Percentiles rank a stretch among this genome's conserved stretches.
Evolutionary conservation across 2,113 vertebrate genomes (phyloP).

Genomic region (Lamprotornis superbus): DNA sequence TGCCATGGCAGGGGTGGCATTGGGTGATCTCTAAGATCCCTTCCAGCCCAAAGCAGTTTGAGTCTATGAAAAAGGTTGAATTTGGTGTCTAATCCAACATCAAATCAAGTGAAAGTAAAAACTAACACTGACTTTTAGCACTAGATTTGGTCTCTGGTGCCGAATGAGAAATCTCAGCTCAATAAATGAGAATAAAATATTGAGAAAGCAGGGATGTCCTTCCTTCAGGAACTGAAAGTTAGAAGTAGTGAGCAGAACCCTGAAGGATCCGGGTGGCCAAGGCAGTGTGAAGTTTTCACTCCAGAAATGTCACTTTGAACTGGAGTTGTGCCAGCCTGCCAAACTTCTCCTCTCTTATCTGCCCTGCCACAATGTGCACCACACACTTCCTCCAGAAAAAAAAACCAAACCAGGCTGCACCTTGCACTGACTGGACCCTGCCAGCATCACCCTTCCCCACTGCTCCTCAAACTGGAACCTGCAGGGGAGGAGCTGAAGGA

Average conservation of each 20-base stretch:
- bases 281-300: background rate
- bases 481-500: background rate
- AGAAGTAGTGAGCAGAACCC: background rate
- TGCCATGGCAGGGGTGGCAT: background rate
- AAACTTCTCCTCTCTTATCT: background rate
- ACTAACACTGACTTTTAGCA: background rate
- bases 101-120: background rate
- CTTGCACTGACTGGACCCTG: background rate
- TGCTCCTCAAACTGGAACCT: background rate
- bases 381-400: background rate
- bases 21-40: background rate
- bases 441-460: background rate
- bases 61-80: background rate
- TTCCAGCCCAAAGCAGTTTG: background rate
- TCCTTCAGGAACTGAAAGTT: background rate
- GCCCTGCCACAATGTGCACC: background rate
- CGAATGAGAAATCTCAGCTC: background rate
- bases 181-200: background rate
- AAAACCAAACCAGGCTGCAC: background rate
- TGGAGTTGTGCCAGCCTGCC: background rate
- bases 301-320: background rate
- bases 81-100: background rate
- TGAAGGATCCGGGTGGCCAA: background rate
- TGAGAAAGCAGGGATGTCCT: background rate
- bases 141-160: background rate